Evolutionary conservation across 30 jellyfish, hydroid and myxozoan genomes (phyloP), one percentile per base, ranked within the genome.

Genomic region (Mastigias papua): DNA sequence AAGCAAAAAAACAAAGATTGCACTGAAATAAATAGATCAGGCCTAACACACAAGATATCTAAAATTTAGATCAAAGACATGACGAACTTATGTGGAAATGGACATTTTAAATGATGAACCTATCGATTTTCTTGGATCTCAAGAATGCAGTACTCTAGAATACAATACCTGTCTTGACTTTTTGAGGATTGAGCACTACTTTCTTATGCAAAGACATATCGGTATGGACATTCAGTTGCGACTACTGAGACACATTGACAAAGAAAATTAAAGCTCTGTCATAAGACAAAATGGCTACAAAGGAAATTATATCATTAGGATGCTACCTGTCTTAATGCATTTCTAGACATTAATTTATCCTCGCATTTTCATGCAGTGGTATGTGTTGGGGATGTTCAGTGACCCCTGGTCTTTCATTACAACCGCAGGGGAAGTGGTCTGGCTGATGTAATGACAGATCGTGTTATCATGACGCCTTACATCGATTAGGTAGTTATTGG

Each of bases 401-500:
- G 90, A 80, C 81, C 90, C 81, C 81, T 80, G 81, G 74, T 64
- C 46, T 64, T 34, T 46, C 81, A 76, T 51, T 57, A 85, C 86
- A 89, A 87, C 96, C 96, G 80, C 96, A 87, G 90, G 96, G 96
- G 96, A 87, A 87, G 96, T 87, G 88, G 84, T 54, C 88, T 65
- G 23, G 80, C 90, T 77, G 89, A 65, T 80, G 70, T 87, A 46
- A 28, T 87, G 96, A 87, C 96, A 76, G 90, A 77, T 67, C 77
- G 90, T 87, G 96, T 87, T 87, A 87, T 69, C 86, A 76, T 35
- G 90, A 87, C 90, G 96, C 96, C 90, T 31, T 21, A 49, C 76
- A 28, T 34, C 67, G 31, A 73, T 64, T 87, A 49, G 65, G 74
- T 21, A 34, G 68, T 69, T 64, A 71, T 82, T 51, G 61, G 57